Base-by-base conservation (phyloP, 2,797 vertebrate genomes). In the Aulostomus chinensis region DNA sequence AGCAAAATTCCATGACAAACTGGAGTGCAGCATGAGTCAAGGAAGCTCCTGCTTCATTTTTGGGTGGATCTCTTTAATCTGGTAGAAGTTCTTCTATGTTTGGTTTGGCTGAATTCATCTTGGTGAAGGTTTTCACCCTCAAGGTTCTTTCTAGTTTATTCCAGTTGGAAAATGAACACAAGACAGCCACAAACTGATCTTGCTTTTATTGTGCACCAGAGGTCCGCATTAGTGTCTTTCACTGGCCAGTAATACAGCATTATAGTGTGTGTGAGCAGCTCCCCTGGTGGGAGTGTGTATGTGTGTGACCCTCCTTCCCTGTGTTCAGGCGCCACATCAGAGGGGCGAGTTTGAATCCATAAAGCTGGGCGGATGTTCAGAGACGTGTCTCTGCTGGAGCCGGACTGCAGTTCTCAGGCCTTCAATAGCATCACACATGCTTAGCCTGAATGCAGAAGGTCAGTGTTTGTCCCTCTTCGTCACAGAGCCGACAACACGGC, bases 401-500 rank as follows among this genome's bases (percentile, higher is more conserved):
- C 36, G 54, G 38, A 28, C 49, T 11, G 10, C 14, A 6, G 51
- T 80, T 80, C 73, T 86, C 71, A 81, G 75, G 76, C 68, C 70
- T 68, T 84, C 58, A 75, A 77, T 59, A 31, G 73, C 18, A 2
- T 68, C 69, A 60, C 41, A 38, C 58, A 37, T 11, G 58, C 43
- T 54, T 4, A 1, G 49, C 31, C 42, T 85, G 73, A 83, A 80
- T 76, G 64, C 49, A 13, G 53, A 22, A 32, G 61, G 48, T 32
- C 36, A 53, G 46, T 42, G 54, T 69, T 49, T 45, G 7, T 62
- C 58, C 61, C 58, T 45, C 71, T n/a, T 48, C 26, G 29, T 59
- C 78, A 72, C 18, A 58, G 70, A 80, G 58, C 59, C 51, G 45
- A 67, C 73, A 68, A 74, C 73, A 68, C 54, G 8, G 68, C 57